A percentile compares a stretch with the other conserved stretches of the same genome.
Conservation (phyloP, 2,797 vertebrate species). For the Dryobates pubescens region DNA sequence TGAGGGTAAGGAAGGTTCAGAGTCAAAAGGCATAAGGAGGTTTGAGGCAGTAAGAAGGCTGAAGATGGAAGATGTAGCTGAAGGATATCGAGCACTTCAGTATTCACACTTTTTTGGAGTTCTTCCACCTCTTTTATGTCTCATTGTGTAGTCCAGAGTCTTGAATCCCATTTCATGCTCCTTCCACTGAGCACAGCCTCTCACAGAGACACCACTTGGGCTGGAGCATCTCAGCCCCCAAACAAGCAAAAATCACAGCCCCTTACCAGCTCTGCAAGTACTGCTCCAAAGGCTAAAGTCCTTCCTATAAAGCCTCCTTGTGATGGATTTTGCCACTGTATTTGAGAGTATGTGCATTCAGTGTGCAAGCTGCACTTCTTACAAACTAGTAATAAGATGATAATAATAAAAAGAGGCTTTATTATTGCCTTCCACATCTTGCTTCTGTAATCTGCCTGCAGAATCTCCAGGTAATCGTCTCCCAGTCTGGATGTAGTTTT, state of each 20-base stretch:
- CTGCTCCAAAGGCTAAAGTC: background rate
- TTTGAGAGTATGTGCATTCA: background rate
- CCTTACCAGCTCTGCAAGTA: background rate
- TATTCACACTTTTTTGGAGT: background rate
- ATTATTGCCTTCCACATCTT: background rate
- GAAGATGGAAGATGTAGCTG: background rate
- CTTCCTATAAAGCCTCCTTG: background rate
- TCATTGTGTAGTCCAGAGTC: background rate
- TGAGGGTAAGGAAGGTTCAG: background rate
- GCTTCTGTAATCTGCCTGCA: background rate
- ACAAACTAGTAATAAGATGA: background rate
- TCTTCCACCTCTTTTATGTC: background rate
- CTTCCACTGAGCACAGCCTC: background rate
- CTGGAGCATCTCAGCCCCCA: background rate
- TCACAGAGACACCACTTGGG: background rate
- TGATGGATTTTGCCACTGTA: background rate
- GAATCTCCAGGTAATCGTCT: background rate
- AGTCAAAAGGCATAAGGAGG: background rate
- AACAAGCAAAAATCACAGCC: background rate
- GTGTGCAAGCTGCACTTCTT: background rate
- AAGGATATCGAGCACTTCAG: background rate
- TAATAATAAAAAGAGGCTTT: too few species aligned
- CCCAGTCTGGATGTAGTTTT: constrained; percentile 23
- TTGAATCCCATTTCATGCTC: background rate
- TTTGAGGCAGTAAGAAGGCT: background rate